These are phyloP conservation scores for Drosophila borealis DNA, from an alignment of 2,888 invertebrate genomes.

Conservation along the genomic window DNA sequence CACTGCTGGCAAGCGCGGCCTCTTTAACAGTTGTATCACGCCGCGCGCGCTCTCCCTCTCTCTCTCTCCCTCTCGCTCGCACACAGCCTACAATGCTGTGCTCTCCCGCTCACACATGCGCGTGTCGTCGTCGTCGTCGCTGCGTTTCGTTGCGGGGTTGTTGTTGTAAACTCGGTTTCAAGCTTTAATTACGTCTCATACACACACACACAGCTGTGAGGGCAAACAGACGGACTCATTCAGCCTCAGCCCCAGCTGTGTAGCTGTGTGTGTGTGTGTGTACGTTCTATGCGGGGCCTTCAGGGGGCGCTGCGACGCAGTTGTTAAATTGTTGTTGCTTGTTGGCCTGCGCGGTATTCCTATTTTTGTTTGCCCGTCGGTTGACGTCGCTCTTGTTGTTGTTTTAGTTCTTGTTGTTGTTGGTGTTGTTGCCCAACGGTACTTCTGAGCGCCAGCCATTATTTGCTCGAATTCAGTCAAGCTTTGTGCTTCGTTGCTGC, in stretches of 20 bases:
- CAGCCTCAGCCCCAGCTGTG: slow-evolving; percentile 53
- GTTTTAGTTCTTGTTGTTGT: slow-evolving; percentile 45
- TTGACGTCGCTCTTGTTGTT: slow-evolving; percentile 32
- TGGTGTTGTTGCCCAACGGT: slow-evolving; percentile 73
- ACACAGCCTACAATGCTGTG: slow-evolving; percentile 25
- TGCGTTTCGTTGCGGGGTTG: slow-evolving; percentile 53
- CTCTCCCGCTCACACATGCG: slow-evolving; percentile 61
- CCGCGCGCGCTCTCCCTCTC: slow-evolving; percentile 6
- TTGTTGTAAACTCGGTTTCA: slow-evolving; percentile 79
- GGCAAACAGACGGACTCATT: slow-evolving; percentile 65
- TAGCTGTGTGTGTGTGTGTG: slow-evolving; percentile 20
- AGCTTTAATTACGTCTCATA: slow-evolving; percentile 77
- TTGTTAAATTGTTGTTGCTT: slow-evolving; percentile 50
- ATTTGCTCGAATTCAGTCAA: slow-evolving; percentile 78
- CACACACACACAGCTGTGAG: slow-evolving; percentile 37
- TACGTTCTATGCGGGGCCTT: slow-evolving; percentile 46
- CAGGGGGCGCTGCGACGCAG: slow-evolving; percentile 46
- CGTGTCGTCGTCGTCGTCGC: slow-evolving; percentile 45
- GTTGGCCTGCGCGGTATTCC: slow-evolving; percentile 69
- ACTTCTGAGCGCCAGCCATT: slow-evolving; percentile 74
- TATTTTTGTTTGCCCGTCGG: slow-evolving; percentile 72
- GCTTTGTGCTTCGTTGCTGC: slow-evolving; percentile 78
- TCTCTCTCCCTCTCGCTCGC: slow-evolving; percentile 17
- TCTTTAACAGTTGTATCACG: slow-evolving; percentile 19
- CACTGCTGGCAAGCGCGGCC: slow-evolving; percentile 24